Evolutionary conservation across 2,113 vertebrate species (phyloP), one percentile per base, ranked within the genome.

Genomic region (Prinia subflava): DNA sequence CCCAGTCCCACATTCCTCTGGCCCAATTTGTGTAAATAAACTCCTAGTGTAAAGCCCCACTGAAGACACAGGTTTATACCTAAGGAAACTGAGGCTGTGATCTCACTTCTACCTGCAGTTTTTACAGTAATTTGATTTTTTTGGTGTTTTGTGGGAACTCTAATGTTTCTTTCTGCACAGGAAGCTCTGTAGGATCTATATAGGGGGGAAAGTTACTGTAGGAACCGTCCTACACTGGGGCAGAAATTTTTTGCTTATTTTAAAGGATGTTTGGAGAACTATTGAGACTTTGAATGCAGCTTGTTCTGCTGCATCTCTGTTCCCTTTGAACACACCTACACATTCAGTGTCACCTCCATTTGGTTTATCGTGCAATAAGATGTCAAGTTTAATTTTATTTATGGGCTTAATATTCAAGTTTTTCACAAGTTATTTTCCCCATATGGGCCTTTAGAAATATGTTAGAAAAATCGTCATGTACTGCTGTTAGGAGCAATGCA

Each of bases 361-460:
- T 88, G 71, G 82, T 94, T 94, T 78, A 75, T 89, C 1, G 0
- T 75, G 60, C 52, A 75, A 81, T 92, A 59, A 84, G 73, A 70
- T 4, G 11, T 81, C 71, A 62, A 10, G 20, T 88, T 83, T 81
- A 14, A 75, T 89, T 89, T 92, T 94, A 92, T 96, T 96, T 94
- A 89, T 92, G 77, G 64, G 39, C 69, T 92, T 90, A 90, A 91
- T 91, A 81, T 74, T 92, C 64, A 90, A 69, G 68, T 81, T 96
- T 94, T 89, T 90, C 64, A 24, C 52, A 68, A 87, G 69, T 81
- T 75, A 47, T 83, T 94, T 90, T 83, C 71, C 92, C 83, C 71
- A 65, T 77, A 77, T 87, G 57, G 87, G 49, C 89, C 52, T 94
- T 87, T 70, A 83, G 83, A 80, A 93, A 88, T 76, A 90, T 59